These are phyloP conservation scores for Heptranchias perlo DNA, from an alignment of 2,113 vertebrate genomes.

Conservation along the genomic window DNA sequence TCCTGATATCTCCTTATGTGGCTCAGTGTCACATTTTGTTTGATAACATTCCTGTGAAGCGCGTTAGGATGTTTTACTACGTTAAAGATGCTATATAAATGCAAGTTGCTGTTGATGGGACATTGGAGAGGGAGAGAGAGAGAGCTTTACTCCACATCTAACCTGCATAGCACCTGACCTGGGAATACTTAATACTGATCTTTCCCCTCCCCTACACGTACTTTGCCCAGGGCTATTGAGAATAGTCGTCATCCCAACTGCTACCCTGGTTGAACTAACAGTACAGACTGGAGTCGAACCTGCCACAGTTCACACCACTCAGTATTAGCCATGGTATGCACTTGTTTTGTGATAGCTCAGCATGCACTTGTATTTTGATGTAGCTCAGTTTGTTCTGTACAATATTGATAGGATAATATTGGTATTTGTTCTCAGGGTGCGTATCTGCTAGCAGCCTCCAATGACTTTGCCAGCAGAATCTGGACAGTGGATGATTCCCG, in stretches of 20 bases:
- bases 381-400: background rate
- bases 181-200: background rate
- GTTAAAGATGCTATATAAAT: no score
- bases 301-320: background rate
- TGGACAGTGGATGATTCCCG: slow-evolving; percentile 97
- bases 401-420: background rate
- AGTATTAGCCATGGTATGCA: background rate
- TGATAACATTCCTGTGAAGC: no score
- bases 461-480: slow-evolving; percentile 95
- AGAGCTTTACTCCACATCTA: background rate
- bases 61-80: no score
- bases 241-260: background rate
- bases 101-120: no score
- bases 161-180: background rate
- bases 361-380: background rate
- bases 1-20: no score
- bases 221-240: background rate
- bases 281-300: background rate
- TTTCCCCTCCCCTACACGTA: background rate
- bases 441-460: slow-evolving; percentile 88
- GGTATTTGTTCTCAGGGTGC: slow-evolving; percentile 67
- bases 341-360: background rate
- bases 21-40: no score
- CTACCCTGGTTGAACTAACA: background rate
- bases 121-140: background rate